Base-by-base conservation (phyloP, 1,140 invertebrate species). In the Triops longicaudatus region DNA sequence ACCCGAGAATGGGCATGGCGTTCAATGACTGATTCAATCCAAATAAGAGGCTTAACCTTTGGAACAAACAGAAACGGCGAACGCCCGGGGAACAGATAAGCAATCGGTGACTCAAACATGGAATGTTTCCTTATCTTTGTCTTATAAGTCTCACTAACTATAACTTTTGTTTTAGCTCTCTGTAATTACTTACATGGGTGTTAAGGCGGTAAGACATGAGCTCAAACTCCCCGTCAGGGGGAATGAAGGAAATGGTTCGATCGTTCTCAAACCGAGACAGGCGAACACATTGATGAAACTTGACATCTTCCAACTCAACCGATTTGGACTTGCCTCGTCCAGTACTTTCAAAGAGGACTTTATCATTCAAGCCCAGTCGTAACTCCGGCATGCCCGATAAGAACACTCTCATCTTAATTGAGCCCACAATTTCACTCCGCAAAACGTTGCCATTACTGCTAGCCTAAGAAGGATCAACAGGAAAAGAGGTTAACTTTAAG, bases 341-440 rank as follows among this genome's bases (percentile, higher is more conserved):
- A 26, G 96, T 99, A 78, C 94, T 97, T 84, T 99, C 97, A 86
- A 99, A 99, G 0, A 99, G 84, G 12, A 99, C 97, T 87, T 99
- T 99, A 83, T 99, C 98, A 84, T 99, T 99, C 0, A 99, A 87
- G 0, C 98, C 98, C 26, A 99, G 86, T 31, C 98, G 88, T n/a
- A 99, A 84, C 85, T 99, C 98, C 1, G 98, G 98, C 98, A 99
- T 99, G n/a, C 98, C 98, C 14, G 95, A 98, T 9, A 99, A 84
- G 83, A 98, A 99, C 0, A 99, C 98, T 79, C 98, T 87, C 98
- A 99, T 99, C 87, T 98, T 99, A 72, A 99, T 98, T 27, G 95
- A 94, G 72, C 98, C 98, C 26, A 99, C 96, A 80, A 99, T 99
- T 86, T 99, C 98, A 86, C 96, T 98, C 73, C 96, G 89, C 17